A percentile compares a stretch with the other conserved stretches of the same genome.
These are phyloP conservation scores for Andricus grossulariae DNA, from an alignment of 1,140 invertebrate genomes.

Conservation along the genomic window DNA sequence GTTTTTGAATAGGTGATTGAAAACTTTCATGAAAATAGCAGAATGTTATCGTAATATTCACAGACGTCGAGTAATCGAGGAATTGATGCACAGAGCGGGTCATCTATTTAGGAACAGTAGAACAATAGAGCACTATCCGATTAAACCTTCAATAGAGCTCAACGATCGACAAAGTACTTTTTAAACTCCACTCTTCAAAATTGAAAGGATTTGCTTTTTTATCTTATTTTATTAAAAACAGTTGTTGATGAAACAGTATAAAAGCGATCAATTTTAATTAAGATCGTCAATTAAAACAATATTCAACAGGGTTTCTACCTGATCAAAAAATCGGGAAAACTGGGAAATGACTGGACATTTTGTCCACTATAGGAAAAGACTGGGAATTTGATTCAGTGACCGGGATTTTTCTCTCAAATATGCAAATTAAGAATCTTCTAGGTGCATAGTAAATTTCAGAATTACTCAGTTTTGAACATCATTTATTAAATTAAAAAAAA, in stretches of 20 bases:
- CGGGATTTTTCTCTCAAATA: too few species aligned
- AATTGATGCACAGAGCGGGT: conserved; percentile 11
- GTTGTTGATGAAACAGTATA: not conserved
- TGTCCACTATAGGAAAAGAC: too few species aligned
- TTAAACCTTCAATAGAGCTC: conserved; percentile 25
- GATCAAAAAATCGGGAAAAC: too few species aligned
- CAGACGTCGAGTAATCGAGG: not conserved
- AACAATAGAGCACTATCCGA: conserved; percentile 17
- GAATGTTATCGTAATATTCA: conserved; percentile 16
- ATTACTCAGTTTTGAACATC: too few species aligned
- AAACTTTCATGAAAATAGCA: not conserved
- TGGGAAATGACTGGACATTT: too few species aligned
- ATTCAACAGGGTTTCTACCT: too few species aligned
- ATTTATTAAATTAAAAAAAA: too few species aligned
- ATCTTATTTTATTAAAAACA: not conserved
- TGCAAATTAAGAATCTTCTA: too few species aligned
- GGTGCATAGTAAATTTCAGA: too few species aligned
- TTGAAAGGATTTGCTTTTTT: conserved; percentile 17
- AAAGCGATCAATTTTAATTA: too few species aligned
- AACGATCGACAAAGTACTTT: conserved; percentile 21
- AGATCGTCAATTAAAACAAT: too few species aligned
- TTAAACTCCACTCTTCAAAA: not conserved
- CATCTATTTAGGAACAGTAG: conserved; percentile 5
- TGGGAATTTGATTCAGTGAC: too few species aligned
- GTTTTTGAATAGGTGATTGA: not conserved